phyloP scores from a whole-genome alignment of 2,888 invertebrate genomes.

The Julus scandinavius region DNA sequence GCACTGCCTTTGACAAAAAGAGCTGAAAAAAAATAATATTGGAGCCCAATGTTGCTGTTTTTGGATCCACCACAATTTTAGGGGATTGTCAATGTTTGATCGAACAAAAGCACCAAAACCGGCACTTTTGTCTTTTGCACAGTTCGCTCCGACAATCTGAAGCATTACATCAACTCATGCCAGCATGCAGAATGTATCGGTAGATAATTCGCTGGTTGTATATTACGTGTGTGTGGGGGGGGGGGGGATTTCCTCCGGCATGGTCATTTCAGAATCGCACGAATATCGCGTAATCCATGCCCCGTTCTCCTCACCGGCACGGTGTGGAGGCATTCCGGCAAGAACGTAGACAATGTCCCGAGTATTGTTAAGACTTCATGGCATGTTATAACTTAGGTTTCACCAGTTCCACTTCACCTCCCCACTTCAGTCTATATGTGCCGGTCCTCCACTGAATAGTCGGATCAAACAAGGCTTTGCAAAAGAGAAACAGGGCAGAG shows the following conservation, averaged over 20 bases:
- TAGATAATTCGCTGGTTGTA: neutral
- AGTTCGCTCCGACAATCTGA: neutral
- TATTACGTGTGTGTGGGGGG: neutral
- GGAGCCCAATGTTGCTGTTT: neutral
- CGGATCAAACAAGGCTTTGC: constrained; percentile 86
- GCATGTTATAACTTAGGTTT: constrained; percentile 71
- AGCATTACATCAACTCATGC: neutral
- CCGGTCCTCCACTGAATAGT: constrained; percentile 94
- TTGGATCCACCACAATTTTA: neutral
- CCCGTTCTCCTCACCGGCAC: neutral
- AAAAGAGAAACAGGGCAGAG: constrained; percentile 87
- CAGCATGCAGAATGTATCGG: constrained; percentile 1
- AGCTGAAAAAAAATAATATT: neutral
- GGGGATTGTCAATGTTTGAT: constrained; percentile 1
- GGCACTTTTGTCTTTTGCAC: neutral
- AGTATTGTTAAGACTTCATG: constrained; percentile 10
- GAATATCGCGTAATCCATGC: constrained; percentile 26
- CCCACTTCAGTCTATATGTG: constrained; percentile 92
- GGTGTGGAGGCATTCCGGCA: neutral
- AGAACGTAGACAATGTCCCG: constrained; percentile 17
- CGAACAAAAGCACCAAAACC: neutral
- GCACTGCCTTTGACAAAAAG: constrained; percentile 1
- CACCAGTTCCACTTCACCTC: constrained; percentile 91
- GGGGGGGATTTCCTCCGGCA: neutral
- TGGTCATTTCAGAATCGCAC: constrained; percentile 14